A percentile compares a stretch with the other conserved stretches of the same genome.
phyloP scores from a whole-genome alignment of 2,113 vertebrate genomes.

The Xyliphius kryptos region DNA sequence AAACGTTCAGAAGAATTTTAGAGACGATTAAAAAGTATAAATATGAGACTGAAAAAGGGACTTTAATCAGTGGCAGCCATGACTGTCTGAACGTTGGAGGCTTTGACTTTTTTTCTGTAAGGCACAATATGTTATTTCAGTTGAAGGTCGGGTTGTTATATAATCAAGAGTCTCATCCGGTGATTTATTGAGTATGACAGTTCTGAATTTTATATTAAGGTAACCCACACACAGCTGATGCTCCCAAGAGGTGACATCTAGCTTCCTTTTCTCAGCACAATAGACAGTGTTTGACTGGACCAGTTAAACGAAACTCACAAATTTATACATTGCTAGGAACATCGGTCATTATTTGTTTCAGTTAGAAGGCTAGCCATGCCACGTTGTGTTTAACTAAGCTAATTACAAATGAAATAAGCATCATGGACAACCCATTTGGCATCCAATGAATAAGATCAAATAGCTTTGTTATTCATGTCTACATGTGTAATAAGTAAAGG shows the following conservation, averaged over 20 bases:
- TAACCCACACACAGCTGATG: conserved; percentile 35
- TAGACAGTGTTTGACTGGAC: conserved; percentile 16
- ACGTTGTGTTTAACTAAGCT: neutral
- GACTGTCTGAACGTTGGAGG: neutral
- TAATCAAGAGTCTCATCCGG: conserved; percentile 15
- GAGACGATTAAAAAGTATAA: conserved; percentile 7
- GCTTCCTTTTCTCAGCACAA: conserved; percentile 21
- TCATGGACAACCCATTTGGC: conserved; percentile 22
- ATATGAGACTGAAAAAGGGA: conserved; percentile 4
- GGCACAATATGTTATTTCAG: conserved; percentile 26
- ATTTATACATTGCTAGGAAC: conserved; percentile 11
- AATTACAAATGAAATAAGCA: conserved; percentile 10
- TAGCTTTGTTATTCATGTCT: conserved; percentile 9
- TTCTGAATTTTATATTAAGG: conserved; percentile 37
- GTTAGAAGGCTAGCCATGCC: conserved; percentile 3
- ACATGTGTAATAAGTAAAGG: conserved; percentile 36
- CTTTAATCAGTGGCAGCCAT: conserved; percentile 23
- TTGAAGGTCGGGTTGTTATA: conserved; percentile 28
- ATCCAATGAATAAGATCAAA: neutral
- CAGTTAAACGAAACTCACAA: conserved; percentile 10
- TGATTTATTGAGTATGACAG: conserved; percentile 31
- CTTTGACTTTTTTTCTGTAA: conserved; percentile 16
- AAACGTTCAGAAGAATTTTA: conserved; percentile 4
- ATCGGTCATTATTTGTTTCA: too few relatives aligned
- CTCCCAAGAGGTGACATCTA: conserved; percentile 22